Evolutionary conservation across 2,888 invertebrate genomes (phyloP), one percentile per base, ranked within the genome.

Genomic region (Limnephilus marmoratus): DNA sequence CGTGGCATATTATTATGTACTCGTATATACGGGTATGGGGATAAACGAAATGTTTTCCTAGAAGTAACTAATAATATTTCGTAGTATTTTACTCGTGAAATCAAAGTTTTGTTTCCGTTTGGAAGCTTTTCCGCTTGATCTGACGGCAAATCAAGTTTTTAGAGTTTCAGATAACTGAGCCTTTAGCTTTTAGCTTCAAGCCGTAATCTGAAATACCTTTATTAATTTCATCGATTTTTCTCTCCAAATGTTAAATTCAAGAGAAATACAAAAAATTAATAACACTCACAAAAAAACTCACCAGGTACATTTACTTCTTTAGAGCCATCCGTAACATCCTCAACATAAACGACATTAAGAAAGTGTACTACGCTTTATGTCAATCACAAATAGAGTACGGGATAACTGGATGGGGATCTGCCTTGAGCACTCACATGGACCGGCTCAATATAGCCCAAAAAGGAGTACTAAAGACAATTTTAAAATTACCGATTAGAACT

Each of bases 131-230:
- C 31, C 31, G 34, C 88, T 88, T 37, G 88, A 80, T 37, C 88
- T 34, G 34, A 88, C 88, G 80, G 88, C 68, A 88, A 88, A 88
- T 88, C 88, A 88, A 88, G 31, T 88, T 88, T 87, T 80, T 68
- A 5, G 80, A 68, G 53, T 68, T 53, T 68, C 68, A 31, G 80
- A 37, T 68, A 34, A 24, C 45, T 4, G 45, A 5, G 68, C 68
- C 68, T 24, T 68, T n/a, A 68, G 68, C 68, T n/a, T 68, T 24
- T 68, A 86, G 86, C 24, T 49, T 86, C 45, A 29, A n/a, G n/a
- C n/a, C 86, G 11, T 86, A 86, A 86, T 86, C 49, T 29, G 45
- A 37, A 15, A 29, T n/a, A 45, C 45, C 86, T 9, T 45, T 49
- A 45, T 29, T 29, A 29, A 86, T 86, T 86, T 29, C 15, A 29